Conservation (phyloP, 2,888 invertebrate genomes). For the Conomelus anceps region DNA sequence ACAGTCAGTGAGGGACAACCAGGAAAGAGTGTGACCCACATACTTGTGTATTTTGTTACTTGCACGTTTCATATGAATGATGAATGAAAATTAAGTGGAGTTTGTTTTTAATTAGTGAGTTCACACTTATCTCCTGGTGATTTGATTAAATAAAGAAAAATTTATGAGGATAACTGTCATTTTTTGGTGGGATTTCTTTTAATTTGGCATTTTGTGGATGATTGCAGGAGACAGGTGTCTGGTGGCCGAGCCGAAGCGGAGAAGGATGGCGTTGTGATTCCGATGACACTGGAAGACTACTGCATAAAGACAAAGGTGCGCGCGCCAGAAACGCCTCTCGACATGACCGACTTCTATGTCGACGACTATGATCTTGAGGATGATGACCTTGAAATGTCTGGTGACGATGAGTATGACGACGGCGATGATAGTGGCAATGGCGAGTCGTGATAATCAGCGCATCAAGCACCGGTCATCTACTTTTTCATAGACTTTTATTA, state of each 20-base stretch:
- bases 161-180: too few relatives aligned
- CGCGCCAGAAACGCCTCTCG: slow-evolving; percentile 72
- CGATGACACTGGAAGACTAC: slow-evolving; percentile 95
- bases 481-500: not conserved
- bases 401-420: slow-evolving; percentile 64
- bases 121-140: too few relatives aligned
- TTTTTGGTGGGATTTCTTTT: too few relatives aligned
- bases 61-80: too few relatives aligned
- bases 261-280: slow-evolving; percentile 93
- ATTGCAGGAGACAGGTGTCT: slow-evolving; percentile 86
- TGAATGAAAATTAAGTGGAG: too few relatives aligned
- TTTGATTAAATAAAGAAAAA: too few relatives aligned
- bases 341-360: slow-evolving; percentile 94
- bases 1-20: too few relatives aligned
- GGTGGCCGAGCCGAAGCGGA: slow-evolving; percentile 92
- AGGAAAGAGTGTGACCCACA: too few relatives aligned
- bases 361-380: slow-evolving; percentile 84
- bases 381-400: slow-evolving; percentile 59
- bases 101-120: too few relatives aligned
- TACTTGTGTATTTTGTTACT: too few relatives aligned
- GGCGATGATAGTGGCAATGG: slow-evolving; percentile 89
- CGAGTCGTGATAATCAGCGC: slow-evolving; percentile 65
- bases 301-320: slow-evolving; percentile 91
- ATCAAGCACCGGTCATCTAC: not conserved
- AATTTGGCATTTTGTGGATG: not conserved